phyloP scores from a whole-genome alignment of 2,113 vertebrate species.

The Brachirus orientalis region DNA sequence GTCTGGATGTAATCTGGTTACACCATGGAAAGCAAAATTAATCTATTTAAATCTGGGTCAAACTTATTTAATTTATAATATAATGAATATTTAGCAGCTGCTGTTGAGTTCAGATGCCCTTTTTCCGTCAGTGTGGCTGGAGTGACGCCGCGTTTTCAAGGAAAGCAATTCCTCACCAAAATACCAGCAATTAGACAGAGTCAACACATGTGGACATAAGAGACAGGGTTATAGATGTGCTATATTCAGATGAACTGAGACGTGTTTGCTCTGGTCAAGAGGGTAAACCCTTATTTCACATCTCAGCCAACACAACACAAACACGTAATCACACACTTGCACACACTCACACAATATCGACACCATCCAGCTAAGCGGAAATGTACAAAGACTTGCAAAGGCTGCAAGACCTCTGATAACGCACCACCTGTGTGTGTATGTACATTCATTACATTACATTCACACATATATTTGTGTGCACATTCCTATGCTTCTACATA shows the following conservation, averaged over 20 bases:
- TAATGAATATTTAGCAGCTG: neutral
- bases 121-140: neutral
- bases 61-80: conserved; percentile 45
- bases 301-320: conserved; percentile 79
- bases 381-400: conserved; percentile 90
- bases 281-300: conserved; percentile 56
- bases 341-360: conserved; percentile 80
- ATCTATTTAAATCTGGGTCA: conserved; percentile 62
- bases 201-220: conserved; percentile 46
- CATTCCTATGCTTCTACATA: conserved; percentile 60
- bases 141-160: conserved; percentile 11
- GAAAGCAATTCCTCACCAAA: conserved; percentile 27
- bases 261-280: conserved; percentile 31
- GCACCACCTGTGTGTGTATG: conserved; percentile 60
- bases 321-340: conserved; percentile 15
- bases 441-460: neutral
- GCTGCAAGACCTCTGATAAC: conserved; percentile 97
- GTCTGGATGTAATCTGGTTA: conserved; percentile 72
- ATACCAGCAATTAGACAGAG: conserved; percentile 76
- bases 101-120: conserved; percentile 16
- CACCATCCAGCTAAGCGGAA: conserved; percentile 93
- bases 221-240: conserved; percentile 76
- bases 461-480: conserved; percentile 5
- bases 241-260: conserved; percentile 33
- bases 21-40: conserved; percentile 61